Base-by-base conservation (phyloP, 1,140 invertebrate species). In the Drepana arcuata region DNA sequence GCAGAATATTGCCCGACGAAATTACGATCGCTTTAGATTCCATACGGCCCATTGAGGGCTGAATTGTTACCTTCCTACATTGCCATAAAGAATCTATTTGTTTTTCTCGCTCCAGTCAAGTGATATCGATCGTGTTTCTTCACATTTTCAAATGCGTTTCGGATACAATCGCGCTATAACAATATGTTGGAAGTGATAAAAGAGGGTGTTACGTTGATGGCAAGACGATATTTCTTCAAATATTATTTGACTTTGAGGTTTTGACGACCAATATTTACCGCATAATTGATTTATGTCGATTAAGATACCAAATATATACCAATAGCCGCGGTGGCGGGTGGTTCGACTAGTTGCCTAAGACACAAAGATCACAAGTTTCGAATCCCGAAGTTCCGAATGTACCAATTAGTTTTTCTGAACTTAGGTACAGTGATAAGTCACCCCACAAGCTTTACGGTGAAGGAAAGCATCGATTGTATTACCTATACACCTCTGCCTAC, bases 21-120 rank as follows among this genome's bases (percentile, higher is more conserved):
- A 81, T 81, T 81, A 78, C 77, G 63, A 78, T 81, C 70, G 68
- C 66, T 81, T 81, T 77, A 65, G 73, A 79, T 73, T 78, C 72
- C 63, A 45, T 62, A 71, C 66, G 63, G 60, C 62, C 72, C 65
- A 77, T 79, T 75, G 73, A 68, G 66, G 56, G 66, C 58, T 70
- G 62, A 79, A 79, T 79, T 81, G 68, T 79, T 77, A 72, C 69
- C 70, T 79, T 71, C 60, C 50, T 69, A 69, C 69, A 61, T 74
- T 63, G 64, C 54, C 62, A 63, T 74, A 69, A 72, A 69, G 64
- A 70, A 70, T 71, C 65, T 73, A 71, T 73, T 69, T 77, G 67
- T 70, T 74, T 73, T 70, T 63, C 66, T 46, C 28, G 24, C 23
- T 36, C 44, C 14, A 50, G 46, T 48, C 41, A 44, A 59, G 45